phyloP scores from a whole-genome alignment of 2,113 vertebrate species.

The Gracilinanus agilis region DNA sequence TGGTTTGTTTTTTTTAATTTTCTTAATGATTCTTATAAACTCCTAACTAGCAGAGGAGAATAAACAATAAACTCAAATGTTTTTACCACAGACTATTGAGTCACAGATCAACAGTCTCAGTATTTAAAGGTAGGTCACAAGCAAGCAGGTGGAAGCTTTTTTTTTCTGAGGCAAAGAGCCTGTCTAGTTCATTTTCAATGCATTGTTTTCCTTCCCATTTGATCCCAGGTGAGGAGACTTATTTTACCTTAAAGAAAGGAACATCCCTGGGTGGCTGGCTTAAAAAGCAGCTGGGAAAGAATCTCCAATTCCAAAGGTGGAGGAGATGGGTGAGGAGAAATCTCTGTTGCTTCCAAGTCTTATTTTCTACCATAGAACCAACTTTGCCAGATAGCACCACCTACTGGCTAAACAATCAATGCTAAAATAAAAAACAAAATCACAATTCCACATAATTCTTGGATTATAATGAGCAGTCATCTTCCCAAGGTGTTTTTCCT shows the following conservation, averaged over 20 bases:
- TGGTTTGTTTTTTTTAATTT: background rate
- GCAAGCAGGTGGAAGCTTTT: background rate
- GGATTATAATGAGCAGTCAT: background rate
- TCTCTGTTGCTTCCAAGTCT: background rate
- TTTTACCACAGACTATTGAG: background rate
- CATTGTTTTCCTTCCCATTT: background rate
- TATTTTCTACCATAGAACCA: background rate
- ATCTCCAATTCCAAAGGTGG: background rate
- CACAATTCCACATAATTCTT: background rate
- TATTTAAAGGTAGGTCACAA: background rate
- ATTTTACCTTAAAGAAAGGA: background rate
- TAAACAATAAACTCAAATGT: background rate
- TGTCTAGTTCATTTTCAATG: background rate
- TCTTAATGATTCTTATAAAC: background rate
- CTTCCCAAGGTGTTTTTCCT: background rate
- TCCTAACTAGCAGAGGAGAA: background rate
- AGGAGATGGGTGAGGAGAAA: background rate
- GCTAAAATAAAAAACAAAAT: background rate
- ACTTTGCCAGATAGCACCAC: background rate
- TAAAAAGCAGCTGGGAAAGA: background rate
- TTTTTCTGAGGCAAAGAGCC: background rate
- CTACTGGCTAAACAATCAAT: background rate
- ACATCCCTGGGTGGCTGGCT: background rate
- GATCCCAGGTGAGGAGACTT: background rate
- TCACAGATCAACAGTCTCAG: background rate